phyloP scores from a whole-genome alignment of 2,113 vertebrate genomes.

The Chascanopsetta lugubris region DNA sequence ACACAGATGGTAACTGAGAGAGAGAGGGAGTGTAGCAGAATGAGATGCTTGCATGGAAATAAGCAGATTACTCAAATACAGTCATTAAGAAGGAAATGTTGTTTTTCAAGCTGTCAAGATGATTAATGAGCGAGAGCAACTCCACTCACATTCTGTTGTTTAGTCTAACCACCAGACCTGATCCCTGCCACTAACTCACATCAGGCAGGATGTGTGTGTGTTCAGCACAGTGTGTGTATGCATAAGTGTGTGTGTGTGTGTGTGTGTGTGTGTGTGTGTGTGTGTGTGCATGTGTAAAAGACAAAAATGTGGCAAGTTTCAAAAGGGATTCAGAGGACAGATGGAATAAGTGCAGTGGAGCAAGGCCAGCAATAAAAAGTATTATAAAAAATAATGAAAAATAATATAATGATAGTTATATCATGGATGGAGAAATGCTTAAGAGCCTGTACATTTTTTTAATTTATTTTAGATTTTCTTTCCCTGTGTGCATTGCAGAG shows the following conservation, averaged over 20 bases:
- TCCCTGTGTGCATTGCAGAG: no score
- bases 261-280: slow-evolving; percentile 7
- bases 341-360: not conserved
- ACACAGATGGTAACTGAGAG: slow-evolving; percentile 23
- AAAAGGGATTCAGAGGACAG: not conserved
- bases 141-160: slow-evolving; percentile 97
- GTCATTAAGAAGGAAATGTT: slow-evolving; percentile 99
- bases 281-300: slow-evolving; percentile 26
- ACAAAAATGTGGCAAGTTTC: slow-evolving; percentile 2
- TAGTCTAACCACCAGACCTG: slow-evolving; percentile 98
- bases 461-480: no score
- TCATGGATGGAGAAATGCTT: no score
- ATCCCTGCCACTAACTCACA: slow-evolving; percentile 91
- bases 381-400: no score
- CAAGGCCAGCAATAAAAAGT: not conserved
- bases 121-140: slow-evolving; percentile 97
- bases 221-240: slow-evolving; percentile 36
- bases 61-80: slow-evolving; percentile 98
- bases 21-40: slow-evolving; percentile 21
- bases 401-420: no score
- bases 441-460: no score
- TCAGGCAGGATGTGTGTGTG: slow-evolving; percentile 78
- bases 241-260: slow-evolving; percentile 30
- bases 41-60: slow-evolving; percentile 70
- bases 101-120: slow-evolving; percentile 99